phyloP scores from a whole-genome alignment of 2,797 vertebrate species.

The Babyrousa celebensis region DNA sequence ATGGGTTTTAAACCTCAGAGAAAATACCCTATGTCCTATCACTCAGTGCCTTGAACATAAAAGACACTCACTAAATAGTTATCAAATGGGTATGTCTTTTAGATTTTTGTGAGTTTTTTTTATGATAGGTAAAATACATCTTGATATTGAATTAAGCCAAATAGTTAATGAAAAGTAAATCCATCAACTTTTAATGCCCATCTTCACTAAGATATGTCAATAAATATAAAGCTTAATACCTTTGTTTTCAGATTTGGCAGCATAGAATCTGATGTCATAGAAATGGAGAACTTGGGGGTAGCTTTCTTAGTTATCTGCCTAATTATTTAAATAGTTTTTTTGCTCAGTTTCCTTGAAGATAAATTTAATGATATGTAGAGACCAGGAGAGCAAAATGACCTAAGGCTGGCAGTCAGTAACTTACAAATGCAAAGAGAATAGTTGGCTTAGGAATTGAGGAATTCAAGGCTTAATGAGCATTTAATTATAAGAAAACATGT shows the following conservation, averaged over 20 bases:
- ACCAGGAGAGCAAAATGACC: neutral
- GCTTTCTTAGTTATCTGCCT: conserved; percentile 34
- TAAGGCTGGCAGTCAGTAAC: neutral
- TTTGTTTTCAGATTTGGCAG: neutral
- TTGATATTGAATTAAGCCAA: conserved; percentile 1
- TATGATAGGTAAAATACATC: neutral
- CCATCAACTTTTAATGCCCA: neutral
- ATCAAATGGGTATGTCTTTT: neutral
- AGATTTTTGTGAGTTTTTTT: neutral
- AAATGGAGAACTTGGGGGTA: neutral
- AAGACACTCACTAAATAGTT: conserved; percentile 3
- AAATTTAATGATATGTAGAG: neutral
- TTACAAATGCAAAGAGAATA: neutral
- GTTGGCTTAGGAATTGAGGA: neutral
- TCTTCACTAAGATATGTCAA: neutral
- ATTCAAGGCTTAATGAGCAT: neutral
- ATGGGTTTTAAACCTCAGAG: neutral
- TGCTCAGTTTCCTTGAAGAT: conserved; percentile 30
- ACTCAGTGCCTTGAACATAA: neutral
- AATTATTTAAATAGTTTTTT: conserved; percentile 16
- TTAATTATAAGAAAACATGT: neutral
- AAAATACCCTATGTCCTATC: neutral
- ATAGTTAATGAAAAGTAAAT: neutral
- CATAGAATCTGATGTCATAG: neutral
- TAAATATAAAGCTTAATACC: neutral